These are phyloP conservation scores for Rhinogobius similis DNA, from an alignment of 2,113 vertebrate species.

Conservation along the genomic window DNA sequence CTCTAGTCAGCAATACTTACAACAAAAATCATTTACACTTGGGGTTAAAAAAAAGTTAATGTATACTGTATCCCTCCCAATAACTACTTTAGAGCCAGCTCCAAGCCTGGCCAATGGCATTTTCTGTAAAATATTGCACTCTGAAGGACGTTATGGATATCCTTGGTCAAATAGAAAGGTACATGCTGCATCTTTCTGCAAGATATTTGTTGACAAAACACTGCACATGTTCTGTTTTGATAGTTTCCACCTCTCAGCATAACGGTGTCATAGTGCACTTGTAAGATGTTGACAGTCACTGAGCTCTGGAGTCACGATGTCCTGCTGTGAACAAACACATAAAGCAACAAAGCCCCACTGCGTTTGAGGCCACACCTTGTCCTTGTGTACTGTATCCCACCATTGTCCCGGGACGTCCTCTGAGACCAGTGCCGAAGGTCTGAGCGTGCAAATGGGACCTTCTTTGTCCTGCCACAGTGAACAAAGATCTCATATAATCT, in stretches of 20 bases:
- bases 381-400: slow-evolving; percentile 32
- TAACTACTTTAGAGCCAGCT: too few species aligned
- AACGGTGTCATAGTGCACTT: background rate
- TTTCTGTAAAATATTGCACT: too few species aligned
- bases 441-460: slow-evolving; percentile 13
- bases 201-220: slow-evolving; percentile 5
- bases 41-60: background rate
- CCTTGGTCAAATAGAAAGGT: too few species aligned
- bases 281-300: slow-evolving; percentile 28
- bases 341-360: slow-evolving; percentile 11
- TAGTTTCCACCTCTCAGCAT: slow-evolving; percentile 22
- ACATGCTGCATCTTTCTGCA: too few species aligned
- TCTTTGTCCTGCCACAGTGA: slow-evolving; percentile 7
- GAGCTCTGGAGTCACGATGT: slow-evolving; percentile 11
- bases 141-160: too few species aligned
- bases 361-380: slow-evolving; percentile 28
- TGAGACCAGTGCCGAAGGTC: slow-evolving; percentile 40
- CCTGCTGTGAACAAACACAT: slow-evolving; percentile 31
- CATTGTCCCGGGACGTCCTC: slow-evolving; percentile 57
- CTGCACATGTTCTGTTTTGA: background rate
- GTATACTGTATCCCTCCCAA: too few species aligned
- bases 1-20: background rate
- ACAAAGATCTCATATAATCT: slow-evolving; percentile 15
- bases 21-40: background rate
- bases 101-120: too few species aligned